These are phyloP conservation scores for Nomada goodeniana DNA, from an alignment of 2,888 invertebrate genomes.

Conservation along the genomic window DNA sequence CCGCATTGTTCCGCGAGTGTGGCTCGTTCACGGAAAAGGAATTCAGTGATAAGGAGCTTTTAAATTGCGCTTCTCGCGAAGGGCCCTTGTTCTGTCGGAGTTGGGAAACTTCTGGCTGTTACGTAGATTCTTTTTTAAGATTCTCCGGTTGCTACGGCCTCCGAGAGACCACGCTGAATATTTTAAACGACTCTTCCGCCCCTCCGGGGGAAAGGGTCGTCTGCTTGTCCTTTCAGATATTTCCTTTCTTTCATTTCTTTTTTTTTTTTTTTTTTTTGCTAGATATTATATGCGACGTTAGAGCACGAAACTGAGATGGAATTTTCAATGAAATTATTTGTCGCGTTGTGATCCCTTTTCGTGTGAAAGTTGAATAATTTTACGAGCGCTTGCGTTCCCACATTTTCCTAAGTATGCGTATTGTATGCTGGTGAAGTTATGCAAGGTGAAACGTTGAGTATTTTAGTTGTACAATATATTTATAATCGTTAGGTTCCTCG, in stretches of 20 bases:
- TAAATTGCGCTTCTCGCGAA: conserved; percentile 27
- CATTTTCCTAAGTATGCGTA: too few relatives aligned
- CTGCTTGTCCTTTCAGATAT: conserved; percentile 13
- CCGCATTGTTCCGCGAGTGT: conserved; percentile 37
- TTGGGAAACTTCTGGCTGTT: conserved; percentile 42
- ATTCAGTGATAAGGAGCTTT: conserved; percentile 39
- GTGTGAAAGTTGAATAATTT: too few relatives aligned
- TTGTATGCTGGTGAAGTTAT: too few relatives aligned
- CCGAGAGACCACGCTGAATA: conserved; percentile 39
- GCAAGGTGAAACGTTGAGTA: too few relatives aligned
- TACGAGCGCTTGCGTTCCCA: too few relatives aligned
- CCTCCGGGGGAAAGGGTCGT: not conserved
- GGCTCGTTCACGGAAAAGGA: conserved; percentile 26
- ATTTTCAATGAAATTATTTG: not conserved
- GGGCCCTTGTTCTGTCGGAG: conserved; percentile 17
- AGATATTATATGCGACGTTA: not conserved
- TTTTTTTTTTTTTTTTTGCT: not conserved
- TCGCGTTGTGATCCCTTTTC: too few relatives aligned
- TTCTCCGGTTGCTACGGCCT: conserved; percentile 30
- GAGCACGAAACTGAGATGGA: not conserved
- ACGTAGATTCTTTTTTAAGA: conserved; percentile 36
- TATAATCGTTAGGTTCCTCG: not conserved
- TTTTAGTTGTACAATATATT: too few relatives aligned
- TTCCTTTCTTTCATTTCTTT: not conserved
- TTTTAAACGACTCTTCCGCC: conserved; percentile 31